Conservation (phyloP, 1,140 invertebrate species). For the Ceratosolen fusciceps region DNA sequence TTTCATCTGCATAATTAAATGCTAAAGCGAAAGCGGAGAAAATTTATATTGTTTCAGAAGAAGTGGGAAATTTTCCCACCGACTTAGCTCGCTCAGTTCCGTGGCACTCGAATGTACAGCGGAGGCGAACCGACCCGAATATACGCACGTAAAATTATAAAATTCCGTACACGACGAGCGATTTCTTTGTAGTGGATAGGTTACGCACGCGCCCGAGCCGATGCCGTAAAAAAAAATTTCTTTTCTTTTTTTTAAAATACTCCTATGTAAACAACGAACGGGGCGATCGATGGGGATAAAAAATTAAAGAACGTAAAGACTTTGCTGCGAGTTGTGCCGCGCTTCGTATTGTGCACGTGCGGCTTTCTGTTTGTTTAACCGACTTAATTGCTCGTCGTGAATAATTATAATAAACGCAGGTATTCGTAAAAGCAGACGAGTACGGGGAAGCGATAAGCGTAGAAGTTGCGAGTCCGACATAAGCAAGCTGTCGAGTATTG, state of each 20-base stretch:
- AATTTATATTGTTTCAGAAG: neutral
- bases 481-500: no score
- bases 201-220: neutral
- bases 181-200: neutral
- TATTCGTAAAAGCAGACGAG: no score
- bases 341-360: neutral
- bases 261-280: neutral
- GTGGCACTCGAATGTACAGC: neutral
- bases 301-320: neutral
- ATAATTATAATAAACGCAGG: no score
- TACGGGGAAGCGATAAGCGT: no score
- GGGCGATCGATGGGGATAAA: neutral
- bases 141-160: neutral
- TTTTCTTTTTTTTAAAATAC: neutral
- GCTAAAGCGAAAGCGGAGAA: neutral
- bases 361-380: no score
- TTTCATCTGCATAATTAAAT: no score
- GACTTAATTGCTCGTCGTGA: no score
- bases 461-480: no score
- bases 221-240: neutral
- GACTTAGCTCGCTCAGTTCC: neutral
- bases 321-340: neutral
- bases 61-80: neutral
- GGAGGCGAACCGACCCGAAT: neutral
- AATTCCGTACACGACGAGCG: neutral